Percentiles rank a stretch among this genome's conserved stretches.
These are phyloP conservation scores for Aythya baeri DNA, from an alignment of 2,113 vertebrate species.

Conservation along the genomic window DNA sequence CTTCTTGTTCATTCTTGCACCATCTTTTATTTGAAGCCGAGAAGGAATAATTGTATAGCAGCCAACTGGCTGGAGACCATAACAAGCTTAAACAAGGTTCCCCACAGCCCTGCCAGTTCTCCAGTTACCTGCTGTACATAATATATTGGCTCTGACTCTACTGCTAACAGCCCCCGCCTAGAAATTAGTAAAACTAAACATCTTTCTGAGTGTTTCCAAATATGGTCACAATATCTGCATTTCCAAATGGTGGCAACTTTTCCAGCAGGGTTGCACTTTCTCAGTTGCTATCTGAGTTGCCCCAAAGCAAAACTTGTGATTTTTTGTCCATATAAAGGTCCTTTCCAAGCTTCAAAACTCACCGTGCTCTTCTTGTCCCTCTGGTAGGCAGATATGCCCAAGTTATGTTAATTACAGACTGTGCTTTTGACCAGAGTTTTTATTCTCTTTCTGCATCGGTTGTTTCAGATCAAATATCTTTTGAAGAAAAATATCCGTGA, in stretches of 20 bases:
- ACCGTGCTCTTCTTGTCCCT: neutral
- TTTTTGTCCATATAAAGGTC: neutral
- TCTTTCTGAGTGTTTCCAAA: conserved; percentile 18
- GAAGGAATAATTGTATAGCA: conserved; percentile 54
- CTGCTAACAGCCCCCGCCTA: conserved; percentile 9
- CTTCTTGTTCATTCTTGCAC: conserved; percentile 62
- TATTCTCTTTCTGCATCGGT: neutral
- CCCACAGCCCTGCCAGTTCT: conserved; percentile 50
- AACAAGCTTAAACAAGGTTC: conserved; percentile 67
- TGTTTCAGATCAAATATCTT: neutral
- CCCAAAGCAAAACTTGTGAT: neutral
- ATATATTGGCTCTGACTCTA: conserved; percentile 16
- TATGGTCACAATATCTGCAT: conserved; percentile 11
- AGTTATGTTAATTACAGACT: neutral
- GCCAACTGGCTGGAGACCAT: conserved; percentile 55
- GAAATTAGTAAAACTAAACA: conserved; percentile 40
- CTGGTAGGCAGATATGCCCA: neutral
- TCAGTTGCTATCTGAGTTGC: neutral
- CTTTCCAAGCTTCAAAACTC: neutral
- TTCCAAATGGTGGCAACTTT: conserved; percentile 27
- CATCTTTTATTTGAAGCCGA: conserved; percentile 67
- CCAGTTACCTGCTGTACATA: conserved; percentile 55
- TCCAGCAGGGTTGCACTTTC: neutral
- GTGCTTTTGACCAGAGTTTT: neutral
- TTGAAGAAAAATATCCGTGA: neutral